phyloP scores from a whole-genome alignment of 1,140 invertebrate species.

The Drosophila pachea region DNA sequence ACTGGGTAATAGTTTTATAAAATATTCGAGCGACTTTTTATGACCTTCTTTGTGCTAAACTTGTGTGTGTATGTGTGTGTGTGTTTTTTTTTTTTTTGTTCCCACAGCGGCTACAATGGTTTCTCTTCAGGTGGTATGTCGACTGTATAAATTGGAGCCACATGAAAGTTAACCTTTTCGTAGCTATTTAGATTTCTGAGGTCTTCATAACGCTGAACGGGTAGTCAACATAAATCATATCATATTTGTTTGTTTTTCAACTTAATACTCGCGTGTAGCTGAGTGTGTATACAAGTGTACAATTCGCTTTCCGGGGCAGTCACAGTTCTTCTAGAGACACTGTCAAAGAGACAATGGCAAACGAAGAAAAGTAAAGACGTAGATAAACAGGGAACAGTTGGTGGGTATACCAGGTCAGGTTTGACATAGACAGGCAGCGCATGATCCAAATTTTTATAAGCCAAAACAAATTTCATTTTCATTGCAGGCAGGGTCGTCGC shows the following conservation, averaged over 20 bases:
- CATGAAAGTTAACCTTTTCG: slow-evolving; percentile 42
- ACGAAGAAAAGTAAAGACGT: not conserved
- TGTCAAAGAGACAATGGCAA: slow-evolving; percentile 20
- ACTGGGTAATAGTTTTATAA: slow-evolving; percentile 73
- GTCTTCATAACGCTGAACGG: slow-evolving; percentile 18
- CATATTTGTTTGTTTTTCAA: slow-evolving; percentile 17
- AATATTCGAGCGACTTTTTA: slow-evolving; percentile 57
- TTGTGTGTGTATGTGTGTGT: not conserved
- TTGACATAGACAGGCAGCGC: not conserved
- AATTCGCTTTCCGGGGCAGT: slow-evolving; percentile 24
- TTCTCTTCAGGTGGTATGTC: slow-evolving; percentile 12
- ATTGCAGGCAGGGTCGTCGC: slow-evolving; percentile 47
- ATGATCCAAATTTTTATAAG: slow-evolving; percentile 57
- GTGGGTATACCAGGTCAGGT: slow-evolving; percentile 15
- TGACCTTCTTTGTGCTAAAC: slow-evolving; percentile 45
- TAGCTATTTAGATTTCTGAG: slow-evolving; percentile 16
- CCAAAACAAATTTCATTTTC: slow-evolving; percentile 66
- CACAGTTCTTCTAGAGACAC: slow-evolving; percentile 41
- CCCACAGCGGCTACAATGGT: slow-evolving; percentile 46
- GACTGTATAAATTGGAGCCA: slow-evolving; percentile 20
- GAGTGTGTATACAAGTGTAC: slow-evolving; percentile 14
- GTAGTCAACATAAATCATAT: slow-evolving; percentile 35
- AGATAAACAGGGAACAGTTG: slow-evolving; percentile 9
- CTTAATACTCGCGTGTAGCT: slow-evolving; percentile 16
- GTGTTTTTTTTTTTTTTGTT: slow-evolving; percentile 22